Evolutionary conservation across 2,888 invertebrate genomes (phyloP).

Genomic region (Cloeon dipterum): DNA sequence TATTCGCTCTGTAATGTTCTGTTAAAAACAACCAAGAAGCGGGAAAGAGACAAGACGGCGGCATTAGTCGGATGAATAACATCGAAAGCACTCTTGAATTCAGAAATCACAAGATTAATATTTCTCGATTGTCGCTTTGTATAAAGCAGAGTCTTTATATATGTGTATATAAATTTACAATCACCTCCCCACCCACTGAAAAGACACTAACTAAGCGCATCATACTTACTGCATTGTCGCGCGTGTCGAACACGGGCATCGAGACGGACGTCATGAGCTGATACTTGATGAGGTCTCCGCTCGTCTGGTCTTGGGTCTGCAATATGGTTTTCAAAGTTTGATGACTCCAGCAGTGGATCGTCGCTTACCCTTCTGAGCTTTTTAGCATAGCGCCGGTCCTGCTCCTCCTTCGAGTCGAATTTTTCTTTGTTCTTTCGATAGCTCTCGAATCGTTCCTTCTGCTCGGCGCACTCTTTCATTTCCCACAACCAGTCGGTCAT

Average conservation of each 20-base stretch:
- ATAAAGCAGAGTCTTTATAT: neutral
- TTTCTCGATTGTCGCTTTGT: no score
- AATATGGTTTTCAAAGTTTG: conserved; percentile 6
- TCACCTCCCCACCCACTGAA: no score
- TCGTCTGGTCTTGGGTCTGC: conserved; percentile 35
- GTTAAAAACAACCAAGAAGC: no score
- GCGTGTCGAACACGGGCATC: conserved; percentile 77
- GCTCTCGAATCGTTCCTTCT: conserved; percentile 47
- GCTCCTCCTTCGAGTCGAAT: conserved; percentile 37
- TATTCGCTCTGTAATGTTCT: conserved; percentile 91
- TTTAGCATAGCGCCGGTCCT: conserved; percentile 30
- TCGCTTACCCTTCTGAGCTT: conserved; percentile 21
- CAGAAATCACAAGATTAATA: neutral
- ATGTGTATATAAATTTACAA: neutral
- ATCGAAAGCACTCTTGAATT: neutral
- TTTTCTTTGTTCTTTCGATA: conserved; percentile 33
- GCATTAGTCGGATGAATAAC: neutral
- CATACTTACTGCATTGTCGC: conserved; percentile 60
- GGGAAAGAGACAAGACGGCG: conserved; percentile 1
- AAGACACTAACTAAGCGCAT: no score
- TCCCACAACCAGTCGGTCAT: conserved; percentile 83
- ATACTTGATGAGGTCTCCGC: conserved; percentile 39
- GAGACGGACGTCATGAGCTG: conserved; percentile 82
- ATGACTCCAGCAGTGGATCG: neutral
- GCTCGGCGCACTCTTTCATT: conserved; percentile 53